Percentiles rank a stretch among this genome's conserved stretches.
These are phyloP conservation scores for Zaprionus obscuricornis DNA, from an alignment of 2,888 invertebrate species.

Conservation along the genomic window DNA sequence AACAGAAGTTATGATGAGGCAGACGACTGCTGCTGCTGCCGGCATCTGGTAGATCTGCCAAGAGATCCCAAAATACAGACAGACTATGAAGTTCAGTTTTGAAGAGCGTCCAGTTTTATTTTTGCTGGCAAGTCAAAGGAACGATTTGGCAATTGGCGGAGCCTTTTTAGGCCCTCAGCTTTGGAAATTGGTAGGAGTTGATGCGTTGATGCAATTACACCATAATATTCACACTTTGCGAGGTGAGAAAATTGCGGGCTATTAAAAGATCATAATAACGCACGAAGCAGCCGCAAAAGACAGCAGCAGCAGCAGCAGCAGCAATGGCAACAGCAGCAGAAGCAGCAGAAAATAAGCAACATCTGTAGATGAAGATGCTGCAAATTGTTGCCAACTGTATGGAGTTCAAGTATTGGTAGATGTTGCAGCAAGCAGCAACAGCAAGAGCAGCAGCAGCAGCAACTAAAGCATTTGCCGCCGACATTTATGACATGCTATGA, in stretches of 20 bases:
- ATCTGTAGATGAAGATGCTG: constrained; percentile 77
- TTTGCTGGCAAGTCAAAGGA: no score
- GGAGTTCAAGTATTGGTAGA: constrained; percentile 11
- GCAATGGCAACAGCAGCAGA: constrained; percentile 4
- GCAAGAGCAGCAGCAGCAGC: constrained; percentile 25
- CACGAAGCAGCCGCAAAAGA: constrained; percentile 47
- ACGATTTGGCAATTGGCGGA: constrained; percentile 74
- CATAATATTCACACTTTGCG: constrained; percentile 84
- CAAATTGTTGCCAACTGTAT: constrained; percentile 57
- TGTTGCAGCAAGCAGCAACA: constrained; percentile 2
- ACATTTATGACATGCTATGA: constrained; percentile 76
- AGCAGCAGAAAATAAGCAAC: constrained; percentile 33
- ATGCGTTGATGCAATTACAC: constrained; percentile 84
- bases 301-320: constrained; percentile 9
- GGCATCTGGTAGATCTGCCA: constrained; percentile 2
- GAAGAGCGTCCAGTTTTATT: no score
- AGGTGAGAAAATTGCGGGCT: constrained; percentile 84
- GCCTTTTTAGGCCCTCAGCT: constrained; percentile 73
- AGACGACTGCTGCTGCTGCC: constrained; percentile 26
- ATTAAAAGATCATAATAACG: constrained; percentile 84
- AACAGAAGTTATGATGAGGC: constrained; percentile 75
- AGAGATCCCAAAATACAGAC: no score
- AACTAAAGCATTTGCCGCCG: constrained; percentile 62
- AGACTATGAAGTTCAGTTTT: no score
- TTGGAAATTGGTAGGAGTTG: constrained; percentile 83